phyloP scores from a whole-genome alignment of 2,797 vertebrate genomes.

The Tinamus major region DNA sequence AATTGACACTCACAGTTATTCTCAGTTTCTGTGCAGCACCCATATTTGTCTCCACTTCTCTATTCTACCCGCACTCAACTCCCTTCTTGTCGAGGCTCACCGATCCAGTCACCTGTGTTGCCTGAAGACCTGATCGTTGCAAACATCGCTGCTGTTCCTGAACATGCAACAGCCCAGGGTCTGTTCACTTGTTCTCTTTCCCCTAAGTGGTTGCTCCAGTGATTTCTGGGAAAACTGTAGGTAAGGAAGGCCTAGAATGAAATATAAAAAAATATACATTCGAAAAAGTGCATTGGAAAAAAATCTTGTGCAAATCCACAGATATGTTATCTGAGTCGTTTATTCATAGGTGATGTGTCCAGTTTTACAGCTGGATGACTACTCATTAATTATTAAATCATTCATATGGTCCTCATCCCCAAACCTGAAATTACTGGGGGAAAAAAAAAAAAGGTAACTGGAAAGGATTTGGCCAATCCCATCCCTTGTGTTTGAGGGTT shows the following conservation, averaged over 20 bases:
- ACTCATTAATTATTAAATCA: constrained; percentile 61
- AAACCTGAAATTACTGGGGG: constrained; percentile 13
- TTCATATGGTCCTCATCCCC: constrained; percentile 47
- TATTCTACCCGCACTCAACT: not conserved
- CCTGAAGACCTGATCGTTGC: constrained; percentile 20
- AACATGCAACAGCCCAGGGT: not conserved
- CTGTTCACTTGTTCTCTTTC: not conserved
- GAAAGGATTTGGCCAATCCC: constrained; percentile 47
- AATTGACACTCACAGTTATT: constrained; percentile 65
- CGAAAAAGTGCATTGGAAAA: not conserved
- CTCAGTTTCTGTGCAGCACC: constrained; percentile 27
- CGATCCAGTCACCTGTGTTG: not conserved
- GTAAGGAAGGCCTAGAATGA: not conserved
- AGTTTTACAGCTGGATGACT: constrained; percentile 23
- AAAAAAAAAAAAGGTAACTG: constrained; percentile 52
- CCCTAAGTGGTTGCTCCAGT: not conserved
- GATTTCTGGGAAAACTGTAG: not conserved
- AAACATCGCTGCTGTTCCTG: constrained; percentile 14
- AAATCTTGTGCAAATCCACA: not conserved
- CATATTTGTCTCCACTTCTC: constrained; percentile 1
- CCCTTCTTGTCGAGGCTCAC: not conserved
- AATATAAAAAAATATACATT: not conserved
- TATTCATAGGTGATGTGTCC: constrained; percentile 43
- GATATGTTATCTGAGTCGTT: constrained; percentile 30
- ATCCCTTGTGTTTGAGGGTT: not conserved